Evolutionary conservation across 2,888 invertebrate genomes (phyloP).

Genomic region (Folsomia manolachei): DNA sequence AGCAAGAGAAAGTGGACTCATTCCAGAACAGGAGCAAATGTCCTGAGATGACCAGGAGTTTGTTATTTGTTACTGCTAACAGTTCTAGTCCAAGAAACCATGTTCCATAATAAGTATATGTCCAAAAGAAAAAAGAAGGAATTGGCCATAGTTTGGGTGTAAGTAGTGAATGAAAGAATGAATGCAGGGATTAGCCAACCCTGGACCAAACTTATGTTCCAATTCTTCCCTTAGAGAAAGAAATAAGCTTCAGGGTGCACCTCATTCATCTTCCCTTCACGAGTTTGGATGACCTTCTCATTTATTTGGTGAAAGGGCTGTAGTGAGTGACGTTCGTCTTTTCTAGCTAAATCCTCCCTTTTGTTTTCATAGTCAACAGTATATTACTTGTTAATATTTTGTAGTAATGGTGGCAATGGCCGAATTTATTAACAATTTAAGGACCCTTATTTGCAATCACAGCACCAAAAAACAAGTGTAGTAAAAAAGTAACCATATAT

Average conservation of each 20-base stretch:
- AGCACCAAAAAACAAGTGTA: no score
- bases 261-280: slow-evolving; percentile 12
- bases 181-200: slow-evolving; percentile 17
- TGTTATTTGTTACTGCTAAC: background rate
- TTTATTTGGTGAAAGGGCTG: slow-evolving; percentile 9
- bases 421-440: no score
- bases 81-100: background rate
- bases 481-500: no score
- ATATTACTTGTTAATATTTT: no score
- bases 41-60: background rate
- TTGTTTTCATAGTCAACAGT: no score
- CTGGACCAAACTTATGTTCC: slow-evolving; percentile 7
- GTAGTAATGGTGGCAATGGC: no score
- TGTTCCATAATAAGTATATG: background rate
- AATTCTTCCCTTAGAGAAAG: slow-evolving; percentile 6
- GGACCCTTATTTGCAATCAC: no score
- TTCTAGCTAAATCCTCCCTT: no score
- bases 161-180: slow-evolving; percentile 7
- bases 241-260: background rate
- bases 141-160: slow-evolving; percentile 5
- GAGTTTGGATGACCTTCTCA: slow-evolving; percentile 12
- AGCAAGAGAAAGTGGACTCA: background rate
- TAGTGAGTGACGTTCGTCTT: background rate
- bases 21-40: no score
- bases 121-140: background rate